Percentiles rank a stretch among this genome's conserved stretches.
Conservation (phyloP, 2,113 vertebrate genomes). For the Ptilorrhoa leucosticta region DNA sequence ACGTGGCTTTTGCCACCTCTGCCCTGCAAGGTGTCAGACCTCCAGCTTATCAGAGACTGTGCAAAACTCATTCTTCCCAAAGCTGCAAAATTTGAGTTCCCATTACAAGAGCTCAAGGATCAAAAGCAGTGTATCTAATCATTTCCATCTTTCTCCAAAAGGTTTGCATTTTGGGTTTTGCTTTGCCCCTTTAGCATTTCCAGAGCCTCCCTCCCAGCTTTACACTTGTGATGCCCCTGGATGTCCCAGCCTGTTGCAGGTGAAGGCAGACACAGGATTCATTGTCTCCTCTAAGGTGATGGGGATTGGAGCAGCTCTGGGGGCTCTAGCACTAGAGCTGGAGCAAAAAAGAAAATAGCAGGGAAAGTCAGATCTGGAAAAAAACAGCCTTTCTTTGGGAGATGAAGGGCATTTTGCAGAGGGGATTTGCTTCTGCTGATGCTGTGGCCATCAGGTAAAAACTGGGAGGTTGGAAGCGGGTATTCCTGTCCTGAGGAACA, state of each 20-base stretch:
- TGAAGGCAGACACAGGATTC: background rate
- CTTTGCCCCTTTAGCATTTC: background rate
- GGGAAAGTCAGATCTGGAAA: background rate
- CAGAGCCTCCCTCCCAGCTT: background rate
- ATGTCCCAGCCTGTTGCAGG: background rate
- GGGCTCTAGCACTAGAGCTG: fast-evolving
- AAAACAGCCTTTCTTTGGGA: background rate
- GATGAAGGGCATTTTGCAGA: background rate
- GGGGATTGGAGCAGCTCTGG: background rate
- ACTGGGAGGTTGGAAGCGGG: background rate
- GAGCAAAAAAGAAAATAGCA: background rate
- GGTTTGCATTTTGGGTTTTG: background rate
- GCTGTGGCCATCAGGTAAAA: background rate
- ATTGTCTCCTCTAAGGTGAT: background rate
- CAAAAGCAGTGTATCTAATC: fast-evolving
- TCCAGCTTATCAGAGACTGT: background rate
- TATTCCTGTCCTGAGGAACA: background rate
- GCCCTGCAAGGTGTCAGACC: background rate
- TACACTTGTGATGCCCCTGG: background rate
- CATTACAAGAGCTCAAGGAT: background rate
- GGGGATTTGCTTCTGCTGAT: background rate
- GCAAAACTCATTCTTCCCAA: background rate
- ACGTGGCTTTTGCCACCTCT: background rate
- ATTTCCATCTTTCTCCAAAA: background rate
- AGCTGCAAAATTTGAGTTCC: background rate